Evolutionary conservation across 2,113 vertebrate genomes (phyloP).

Genomic region (Acinonyx jubatus): DNA sequence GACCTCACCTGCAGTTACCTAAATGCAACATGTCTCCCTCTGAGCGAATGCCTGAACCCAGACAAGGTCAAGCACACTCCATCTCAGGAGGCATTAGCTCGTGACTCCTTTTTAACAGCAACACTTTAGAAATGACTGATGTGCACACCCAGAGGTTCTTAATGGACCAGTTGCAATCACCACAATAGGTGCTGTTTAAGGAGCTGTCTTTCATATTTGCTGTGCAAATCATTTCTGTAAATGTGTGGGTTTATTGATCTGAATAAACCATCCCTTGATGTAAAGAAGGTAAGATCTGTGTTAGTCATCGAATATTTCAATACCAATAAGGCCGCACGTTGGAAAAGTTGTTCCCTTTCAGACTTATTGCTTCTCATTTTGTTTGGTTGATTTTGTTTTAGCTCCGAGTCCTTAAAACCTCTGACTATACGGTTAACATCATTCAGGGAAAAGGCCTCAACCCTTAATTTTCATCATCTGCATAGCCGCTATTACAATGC

Average conservation of each 20-base stretch:
- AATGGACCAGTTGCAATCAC: slow-evolving; percentile 21
- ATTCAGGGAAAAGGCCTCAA: background rate
- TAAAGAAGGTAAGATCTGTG: slow-evolving; percentile 25
- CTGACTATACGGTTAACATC: background rate
- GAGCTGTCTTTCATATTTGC: slow-evolving; percentile 45
- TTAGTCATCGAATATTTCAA: slow-evolving; percentile 39
- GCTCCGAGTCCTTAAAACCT: background rate
- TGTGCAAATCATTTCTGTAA: slow-evolving; percentile 60
- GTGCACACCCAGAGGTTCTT: slow-evolving; percentile 17
- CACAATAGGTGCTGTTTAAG: background rate
- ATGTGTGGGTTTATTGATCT: slow-evolving; percentile 63
- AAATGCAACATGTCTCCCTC: background rate
- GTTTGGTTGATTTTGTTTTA: background rate
- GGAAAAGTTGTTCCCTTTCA: background rate
- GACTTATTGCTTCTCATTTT: background rate
- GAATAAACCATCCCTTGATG: slow-evolving; percentile 35
- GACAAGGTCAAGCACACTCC: background rate
- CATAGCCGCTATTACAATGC: background rate
- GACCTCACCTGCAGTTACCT: background rate
- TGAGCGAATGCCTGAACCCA: background rate
- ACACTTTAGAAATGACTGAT: slow-evolving; percentile 58
- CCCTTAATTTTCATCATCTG: background rate
- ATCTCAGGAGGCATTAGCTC: background rate
- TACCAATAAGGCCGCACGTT: background rate
- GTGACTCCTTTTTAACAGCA: slow-evolving; percentile 27